Base-by-base conservation (phyloP, 92 coral and sea anemone genomes). In the Epizoanthus illoricatus region DNA sequence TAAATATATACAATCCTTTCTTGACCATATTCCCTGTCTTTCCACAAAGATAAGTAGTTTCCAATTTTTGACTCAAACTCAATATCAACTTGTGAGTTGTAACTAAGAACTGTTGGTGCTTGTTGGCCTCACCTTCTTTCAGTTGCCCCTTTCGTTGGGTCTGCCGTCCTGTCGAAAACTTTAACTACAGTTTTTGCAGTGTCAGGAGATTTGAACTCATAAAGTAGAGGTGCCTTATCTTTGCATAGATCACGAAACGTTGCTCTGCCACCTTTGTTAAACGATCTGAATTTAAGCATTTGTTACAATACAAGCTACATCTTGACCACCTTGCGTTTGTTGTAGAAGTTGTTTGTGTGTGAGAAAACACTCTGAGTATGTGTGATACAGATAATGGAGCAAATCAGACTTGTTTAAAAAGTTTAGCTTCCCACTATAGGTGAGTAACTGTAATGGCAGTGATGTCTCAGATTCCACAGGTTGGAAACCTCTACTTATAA, bases 81-180 rank as follows among this genome's bases (percentile, higher is more conserved):
- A 7, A 74, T 41, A 7, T 81, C 64, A 33, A 81, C 49, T 61
- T 81, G 76, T 39, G 85, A 21, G 21, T 81, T 81, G 61, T 65
- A 81, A 52, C 19, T 43, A 45, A 66, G 63, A 23, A 74, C 85
- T 64, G 76, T 81, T 59, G 85, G 76, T 65, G 61, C 76, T 81
- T 58, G 70, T 28, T 67, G 59, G 40, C 75, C 85, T 65, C 85
- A 0, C 41, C 47, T 65, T 55, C 33, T 81, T 55, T 81, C 76
- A 33, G 85, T 49, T 2, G 40, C 43, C n/a, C 40, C 43, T 55
- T 81, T 67, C 52, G 74, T 80, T 61, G 49, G 84, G 62, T 80
- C 84, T 52, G 84, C 84, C 73, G 71, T 61, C 62, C 84, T 61
- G 74, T 80, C 74, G 36, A 80, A 80, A 63, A 80, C 84, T 42